Percentiles rank a stretch among this genome's conserved stretches.
Evolutionary conservation across 1,140 invertebrate genomes (phyloP).

Genomic region (Drosophila guanche): DNA sequence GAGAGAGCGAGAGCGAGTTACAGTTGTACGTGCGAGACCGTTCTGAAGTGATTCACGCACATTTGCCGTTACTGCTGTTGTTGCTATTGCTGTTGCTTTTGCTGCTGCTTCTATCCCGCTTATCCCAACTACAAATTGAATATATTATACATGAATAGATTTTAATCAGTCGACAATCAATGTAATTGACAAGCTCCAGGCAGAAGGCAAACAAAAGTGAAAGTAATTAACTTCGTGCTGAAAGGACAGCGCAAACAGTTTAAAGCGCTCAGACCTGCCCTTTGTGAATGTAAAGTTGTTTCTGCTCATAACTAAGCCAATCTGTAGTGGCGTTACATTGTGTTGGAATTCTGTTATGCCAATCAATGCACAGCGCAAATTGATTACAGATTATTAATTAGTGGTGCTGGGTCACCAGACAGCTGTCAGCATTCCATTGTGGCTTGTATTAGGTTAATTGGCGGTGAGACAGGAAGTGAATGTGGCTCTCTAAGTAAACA

Average conservation of each 20-base stretch:
- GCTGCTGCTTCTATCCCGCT: constrained; percentile 5
- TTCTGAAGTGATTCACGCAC: constrained; percentile 39
- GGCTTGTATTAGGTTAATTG: too few species aligned
- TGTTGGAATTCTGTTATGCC: neutral
- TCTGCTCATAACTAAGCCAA: constrained; percentile 4
- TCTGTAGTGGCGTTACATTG: neutral
- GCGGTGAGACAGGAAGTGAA: too few species aligned
- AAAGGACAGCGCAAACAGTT: constrained; percentile 12
- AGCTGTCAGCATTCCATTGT: too few species aligned
- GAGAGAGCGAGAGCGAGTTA: neutral
- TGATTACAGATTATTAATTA: too few species aligned
- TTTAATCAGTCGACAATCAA: constrained; percentile 56
- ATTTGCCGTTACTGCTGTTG: neutral
- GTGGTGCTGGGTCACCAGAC: too few species aligned
- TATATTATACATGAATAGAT: constrained; percentile 29
- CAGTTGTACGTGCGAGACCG: constrained; percentile 7
- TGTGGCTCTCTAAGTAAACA: too few species aligned
- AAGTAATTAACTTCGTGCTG: constrained; percentile 17
- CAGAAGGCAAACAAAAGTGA: neutral
- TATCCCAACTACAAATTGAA: constrained; percentile 39
- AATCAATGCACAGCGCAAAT: too few species aligned
- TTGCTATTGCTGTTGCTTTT: too few species aligned
- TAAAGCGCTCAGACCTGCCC: too few species aligned
- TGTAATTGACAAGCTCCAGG: constrained; percentile 21
- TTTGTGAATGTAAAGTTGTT: constrained; percentile 5